phyloP scores from a whole-genome alignment of 2,888 invertebrate species.

The Griposia aprilina region DNA sequence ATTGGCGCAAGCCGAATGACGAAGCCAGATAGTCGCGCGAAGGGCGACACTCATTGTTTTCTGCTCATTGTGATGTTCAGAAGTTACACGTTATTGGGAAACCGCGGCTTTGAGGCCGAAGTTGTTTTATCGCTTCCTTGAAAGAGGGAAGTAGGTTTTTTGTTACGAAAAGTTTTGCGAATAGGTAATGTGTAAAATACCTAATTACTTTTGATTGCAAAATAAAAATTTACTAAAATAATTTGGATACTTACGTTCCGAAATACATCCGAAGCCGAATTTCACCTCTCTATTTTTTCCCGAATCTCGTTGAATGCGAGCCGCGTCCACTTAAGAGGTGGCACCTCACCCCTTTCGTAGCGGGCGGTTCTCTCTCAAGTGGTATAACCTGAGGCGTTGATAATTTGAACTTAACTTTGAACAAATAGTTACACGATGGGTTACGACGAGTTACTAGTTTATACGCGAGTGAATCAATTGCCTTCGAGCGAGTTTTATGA shows the following conservation, averaged over 20 bases:
- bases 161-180: not conserved
- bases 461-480: slow-evolving; percentile 37
- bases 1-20: slow-evolving; percentile 15
- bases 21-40: slow-evolving; percentile 24
- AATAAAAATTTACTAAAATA: not conserved
- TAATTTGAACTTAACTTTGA: slow-evolving; percentile 58
- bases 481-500: slow-evolving; percentile 35
- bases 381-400: slow-evolving; percentile 41
- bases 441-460: slow-evolving; percentile 36
- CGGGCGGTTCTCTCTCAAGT: slow-evolving; percentile 37
- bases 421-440: slow-evolving; percentile 55
- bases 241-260: not conserved
- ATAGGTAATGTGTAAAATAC: not conserved
- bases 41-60: slow-evolving; percentile 23
- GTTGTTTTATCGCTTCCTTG: slow-evolving; percentile 18
- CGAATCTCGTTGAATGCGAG: slow-evolving; percentile 23
- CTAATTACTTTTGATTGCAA: no score
- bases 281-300: not conserved
- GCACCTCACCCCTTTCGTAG: slow-evolving; percentile 27
- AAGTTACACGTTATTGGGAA: slow-evolving; percentile 31
- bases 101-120: not conserved
- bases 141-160: slow-evolving; percentile 1
- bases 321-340: slow-evolving; percentile 32
- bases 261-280: slow-evolving; percentile 2
- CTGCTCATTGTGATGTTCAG: slow-evolving; percentile 29